Conservation (phyloP, 2,888 invertebrate genomes). For the Rhodophaea formosa region DNA sequence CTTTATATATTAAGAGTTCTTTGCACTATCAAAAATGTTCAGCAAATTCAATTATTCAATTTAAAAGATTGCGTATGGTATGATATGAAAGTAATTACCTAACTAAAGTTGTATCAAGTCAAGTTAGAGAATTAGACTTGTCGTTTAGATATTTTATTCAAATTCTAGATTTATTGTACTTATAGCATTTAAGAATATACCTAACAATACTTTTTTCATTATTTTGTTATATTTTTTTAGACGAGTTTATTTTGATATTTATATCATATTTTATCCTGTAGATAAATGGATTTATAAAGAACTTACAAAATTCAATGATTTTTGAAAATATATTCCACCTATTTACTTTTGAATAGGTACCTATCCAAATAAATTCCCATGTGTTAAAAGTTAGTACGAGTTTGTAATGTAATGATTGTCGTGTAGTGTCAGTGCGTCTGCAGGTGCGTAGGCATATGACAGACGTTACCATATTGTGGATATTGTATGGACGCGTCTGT, state of each 20-base stretch:
- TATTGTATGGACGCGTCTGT: not conserved
- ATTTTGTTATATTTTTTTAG: conserved; percentile 62
- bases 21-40: conserved; percentile 25
- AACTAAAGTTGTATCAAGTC: conserved; percentile 34
- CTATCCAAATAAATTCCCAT: conserved; percentile 23
- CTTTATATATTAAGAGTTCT: conserved; percentile 15
- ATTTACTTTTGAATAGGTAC: conserved; percentile 42
- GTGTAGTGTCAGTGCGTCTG: conserved; percentile 13
- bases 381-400: conserved; percentile 4
- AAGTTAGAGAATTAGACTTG: conserved; percentile 59
- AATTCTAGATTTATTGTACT: conserved; percentile 52
- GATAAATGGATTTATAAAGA: conserved; percentile 45
- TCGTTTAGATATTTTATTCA: conserved; percentile 66
- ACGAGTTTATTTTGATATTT: conserved; percentile 73
- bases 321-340: conserved; percentile 40
- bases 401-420: conserved; percentile 2
- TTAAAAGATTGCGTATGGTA: conserved; percentile 33
- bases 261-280: conserved; percentile 52
- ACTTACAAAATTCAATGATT: conserved; percentile 46
- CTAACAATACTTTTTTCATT: conserved; percentile 33
- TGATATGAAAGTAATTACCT: conserved; percentile 22
- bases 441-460: conserved; percentile 25
- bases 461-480: not conserved
- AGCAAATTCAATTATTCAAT: conserved; percentile 41
- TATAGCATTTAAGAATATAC: conserved; percentile 41